Conservation (phyloP, 2,113 vertebrate species). For the Toxostoma redivivum region DNA sequence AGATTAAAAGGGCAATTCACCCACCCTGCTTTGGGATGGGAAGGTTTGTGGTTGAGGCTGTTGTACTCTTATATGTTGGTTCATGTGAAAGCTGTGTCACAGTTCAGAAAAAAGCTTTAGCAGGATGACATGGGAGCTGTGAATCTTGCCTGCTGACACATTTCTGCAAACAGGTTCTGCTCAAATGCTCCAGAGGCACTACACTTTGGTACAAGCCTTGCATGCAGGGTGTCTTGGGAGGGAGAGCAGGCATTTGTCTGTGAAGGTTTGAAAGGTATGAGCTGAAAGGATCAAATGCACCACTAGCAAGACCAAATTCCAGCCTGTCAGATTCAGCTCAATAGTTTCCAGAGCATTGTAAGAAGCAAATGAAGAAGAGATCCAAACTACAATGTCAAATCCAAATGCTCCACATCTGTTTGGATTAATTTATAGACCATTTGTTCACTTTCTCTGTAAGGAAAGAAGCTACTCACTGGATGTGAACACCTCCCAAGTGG, state of each 20-base stretch:
- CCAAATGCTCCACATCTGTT: neutral
- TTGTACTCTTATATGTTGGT: neutral
- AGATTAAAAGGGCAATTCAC: neutral
- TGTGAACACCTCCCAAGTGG: neutral
- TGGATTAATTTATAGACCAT: neutral
- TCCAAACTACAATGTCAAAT: neutral
- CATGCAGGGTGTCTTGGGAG: neutral
- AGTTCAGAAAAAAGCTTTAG: neutral
- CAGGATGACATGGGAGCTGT: neutral
- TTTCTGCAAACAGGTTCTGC: neutral
- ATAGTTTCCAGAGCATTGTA: neutral
- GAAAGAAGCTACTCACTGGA: neutral
- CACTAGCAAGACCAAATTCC: neutral
- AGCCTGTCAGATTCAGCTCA: neutral
- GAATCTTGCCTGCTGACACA: neutral
- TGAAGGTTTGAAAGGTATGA: neutral
- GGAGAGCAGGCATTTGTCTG: neutral
- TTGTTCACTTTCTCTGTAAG: neutral
- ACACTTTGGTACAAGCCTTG: neutral
- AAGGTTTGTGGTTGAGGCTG: fast-evolving
- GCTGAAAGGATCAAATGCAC: neutral
- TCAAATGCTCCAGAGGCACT: neutral
- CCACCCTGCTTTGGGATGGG: neutral
- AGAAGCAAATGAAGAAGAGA: neutral
- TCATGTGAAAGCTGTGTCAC: neutral